These are phyloP conservation scores for Drosophila funebris DNA, from an alignment of 1,140 invertebrate species.

Conservation along the genomic window DNA sequence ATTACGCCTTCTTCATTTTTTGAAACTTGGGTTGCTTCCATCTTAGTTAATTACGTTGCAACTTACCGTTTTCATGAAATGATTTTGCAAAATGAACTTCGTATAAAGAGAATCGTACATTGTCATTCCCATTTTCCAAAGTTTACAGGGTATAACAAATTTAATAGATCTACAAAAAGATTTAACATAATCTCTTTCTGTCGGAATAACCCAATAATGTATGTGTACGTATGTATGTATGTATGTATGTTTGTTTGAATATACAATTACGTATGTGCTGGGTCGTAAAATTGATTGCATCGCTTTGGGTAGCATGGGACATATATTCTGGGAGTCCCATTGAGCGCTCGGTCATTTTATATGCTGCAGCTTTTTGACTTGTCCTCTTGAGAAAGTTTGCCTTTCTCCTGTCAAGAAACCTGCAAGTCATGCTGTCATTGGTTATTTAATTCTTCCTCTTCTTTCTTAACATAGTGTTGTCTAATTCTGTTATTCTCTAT, in stretches of 20 bases:
- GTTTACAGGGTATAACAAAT: too few species aligned
- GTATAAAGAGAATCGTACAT: too few species aligned
- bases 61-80: too few species aligned
- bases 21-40: too few species aligned
- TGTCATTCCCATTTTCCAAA: too few species aligned
- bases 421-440: background rate
- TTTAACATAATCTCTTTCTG: conserved; percentile 1
- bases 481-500: too few species aligned
- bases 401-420: background rate
- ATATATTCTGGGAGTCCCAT: background rate
- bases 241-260: background rate
- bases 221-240: background rate
- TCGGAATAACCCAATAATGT: background rate
- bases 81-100: too few species aligned
- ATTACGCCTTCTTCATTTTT: too few species aligned
- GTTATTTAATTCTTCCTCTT: background rate
- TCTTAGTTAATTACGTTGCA: too few species aligned
- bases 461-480: background rate
- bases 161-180: background rate
- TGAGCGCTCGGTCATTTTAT: background rate
- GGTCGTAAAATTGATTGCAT: too few species aligned
- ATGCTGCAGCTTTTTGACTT: background rate
- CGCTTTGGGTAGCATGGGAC: too few species aligned
- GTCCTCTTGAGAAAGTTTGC: conserved; percentile 1
- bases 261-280: background rate